Evolutionary conservation across 2,888 invertebrate species (phyloP).

Genomic region (Idaea aversata): DNA sequence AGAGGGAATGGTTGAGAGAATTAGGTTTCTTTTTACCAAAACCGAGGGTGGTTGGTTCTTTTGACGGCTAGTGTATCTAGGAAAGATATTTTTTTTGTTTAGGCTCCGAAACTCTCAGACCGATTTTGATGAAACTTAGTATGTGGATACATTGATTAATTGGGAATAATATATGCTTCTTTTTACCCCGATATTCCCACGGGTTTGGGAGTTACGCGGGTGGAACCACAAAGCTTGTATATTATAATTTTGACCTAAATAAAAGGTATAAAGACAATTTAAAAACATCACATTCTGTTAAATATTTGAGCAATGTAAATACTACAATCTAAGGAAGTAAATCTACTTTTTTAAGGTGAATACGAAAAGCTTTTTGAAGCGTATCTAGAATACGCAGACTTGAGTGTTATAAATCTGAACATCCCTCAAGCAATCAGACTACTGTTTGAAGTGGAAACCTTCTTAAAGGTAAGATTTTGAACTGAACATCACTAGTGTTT

Average conservation of each 20-base stretch:
- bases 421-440: slow-evolving; percentile 79
- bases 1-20: no score
- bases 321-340: neutral
- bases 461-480: slow-evolving; percentile 52
- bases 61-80: no score
- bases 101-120: no score
- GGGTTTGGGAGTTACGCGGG: no score
- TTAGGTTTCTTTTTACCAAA: no score
- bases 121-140: no score
- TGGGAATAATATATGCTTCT: no score
- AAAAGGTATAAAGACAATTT: neutral
- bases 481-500: neutral
- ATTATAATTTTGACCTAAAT: neutral
- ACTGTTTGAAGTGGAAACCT: slow-evolving; percentile 69
- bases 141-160: no score
- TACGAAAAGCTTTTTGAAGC: slow-evolving; percentile 74
- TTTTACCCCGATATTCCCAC: no score
- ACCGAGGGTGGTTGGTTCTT: no score
- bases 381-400: slow-evolving; percentile 79
- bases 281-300: neutral
- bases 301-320: neutral
- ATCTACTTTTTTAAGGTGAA: slow-evolving; percentile 49
- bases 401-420: slow-evolving; percentile 78
- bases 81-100: no score
- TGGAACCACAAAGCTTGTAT: neutral